Percentiles rank a stretch among this genome's conserved stretches.
Conservation (phyloP, 2,797 vertebrate genomes). For the Podarcis siculus region DNA sequence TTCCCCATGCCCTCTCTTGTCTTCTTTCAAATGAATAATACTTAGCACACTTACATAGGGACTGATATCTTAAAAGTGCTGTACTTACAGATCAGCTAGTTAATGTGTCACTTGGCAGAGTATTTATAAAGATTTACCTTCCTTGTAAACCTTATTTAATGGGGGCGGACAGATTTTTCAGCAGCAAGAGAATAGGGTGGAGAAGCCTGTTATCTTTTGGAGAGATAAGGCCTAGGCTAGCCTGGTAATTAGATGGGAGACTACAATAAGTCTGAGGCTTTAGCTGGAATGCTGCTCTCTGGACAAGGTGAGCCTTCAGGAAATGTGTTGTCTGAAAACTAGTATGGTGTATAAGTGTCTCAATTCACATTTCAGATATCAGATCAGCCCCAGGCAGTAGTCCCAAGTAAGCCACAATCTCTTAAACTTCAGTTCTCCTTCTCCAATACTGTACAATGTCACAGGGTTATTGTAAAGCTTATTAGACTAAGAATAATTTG, state of each 20-base stretch:
- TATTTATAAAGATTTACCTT: neutral
- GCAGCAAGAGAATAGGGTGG: neutral
- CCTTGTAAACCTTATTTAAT: neutral
- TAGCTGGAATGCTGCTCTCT: neutral
- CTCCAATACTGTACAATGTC: neutral
- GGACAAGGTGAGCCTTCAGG: neutral
- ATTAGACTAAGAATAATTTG: neutral
- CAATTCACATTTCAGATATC: neutral
- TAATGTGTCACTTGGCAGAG: neutral
- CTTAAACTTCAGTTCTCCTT: neutral
- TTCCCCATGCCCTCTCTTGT: neutral
- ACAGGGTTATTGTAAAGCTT: neutral
- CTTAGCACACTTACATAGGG: neutral
- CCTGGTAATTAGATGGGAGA: neutral
- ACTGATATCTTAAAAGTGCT: accelerated
- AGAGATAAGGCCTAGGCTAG: neutral
- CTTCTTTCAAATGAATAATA: neutral
- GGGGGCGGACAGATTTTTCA: neutral
- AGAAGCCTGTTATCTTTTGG: neutral
- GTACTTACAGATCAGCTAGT: neutral
- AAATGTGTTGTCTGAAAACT: neutral
- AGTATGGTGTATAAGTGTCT: too few relatives aligned
- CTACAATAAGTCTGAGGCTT: neutral
- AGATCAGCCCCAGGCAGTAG: neutral
- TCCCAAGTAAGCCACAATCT: neutral